Percentiles rank a stretch among this genome's conserved stretches.
These are phyloP conservation scores for Lophochroa leadbeateri DNA, from an alignment of 2,113 vertebrate genomes.

Conservation along the genomic window DNA sequence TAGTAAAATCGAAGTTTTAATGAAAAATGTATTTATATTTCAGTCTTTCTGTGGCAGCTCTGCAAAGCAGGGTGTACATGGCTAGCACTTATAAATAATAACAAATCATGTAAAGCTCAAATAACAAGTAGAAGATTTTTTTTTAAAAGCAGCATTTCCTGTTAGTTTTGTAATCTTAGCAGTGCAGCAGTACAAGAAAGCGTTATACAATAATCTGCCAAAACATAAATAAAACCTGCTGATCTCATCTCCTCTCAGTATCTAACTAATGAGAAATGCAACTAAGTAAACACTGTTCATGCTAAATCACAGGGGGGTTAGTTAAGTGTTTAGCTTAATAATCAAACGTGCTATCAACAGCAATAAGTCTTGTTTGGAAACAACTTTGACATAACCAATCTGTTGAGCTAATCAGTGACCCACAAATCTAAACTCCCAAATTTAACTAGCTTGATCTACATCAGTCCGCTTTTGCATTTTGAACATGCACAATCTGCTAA, in stretches of 20 bases:
- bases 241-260: constrained; percentile 6
- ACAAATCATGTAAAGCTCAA: neutral
- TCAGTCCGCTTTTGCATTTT: neutral
- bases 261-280: constrained; percentile 13
- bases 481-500: neutral
- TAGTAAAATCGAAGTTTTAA: neutral
- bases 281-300: neutral
- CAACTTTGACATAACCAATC: neutral
- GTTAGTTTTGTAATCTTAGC: neutral
- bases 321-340: neutral
- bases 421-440: neutral
- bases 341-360: neutral
- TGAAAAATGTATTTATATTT: neutral
- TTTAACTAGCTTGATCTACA: neutral
- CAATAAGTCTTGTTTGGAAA: neutral
- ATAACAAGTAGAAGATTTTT: neutral
- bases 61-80: neutral
- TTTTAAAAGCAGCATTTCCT: neutral
- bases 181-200: neutral
- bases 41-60: neutral
- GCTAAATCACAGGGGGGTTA: neutral
- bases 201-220: neutral
- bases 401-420: neutral
- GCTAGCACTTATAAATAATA: neutral
- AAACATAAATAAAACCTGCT: constrained; percentile 31